Base-by-base conservation (phyloP, 2,797 vertebrate species). In the Manis pentadactyla region DNA sequence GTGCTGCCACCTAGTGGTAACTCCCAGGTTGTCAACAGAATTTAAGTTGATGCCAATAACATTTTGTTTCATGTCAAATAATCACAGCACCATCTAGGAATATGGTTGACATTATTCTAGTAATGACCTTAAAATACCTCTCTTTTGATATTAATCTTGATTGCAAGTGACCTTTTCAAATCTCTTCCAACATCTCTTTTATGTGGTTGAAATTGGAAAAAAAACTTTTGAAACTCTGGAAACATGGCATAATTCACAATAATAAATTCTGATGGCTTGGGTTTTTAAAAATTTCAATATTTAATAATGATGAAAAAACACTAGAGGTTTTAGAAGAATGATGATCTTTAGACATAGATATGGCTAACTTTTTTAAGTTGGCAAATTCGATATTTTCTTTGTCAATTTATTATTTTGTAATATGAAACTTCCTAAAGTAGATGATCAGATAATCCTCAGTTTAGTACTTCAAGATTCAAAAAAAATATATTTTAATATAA, bases 1-100 rank as follows among this genome's bases (percentile, higher is more conserved):
- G 92, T 97, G 95, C 96, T 97, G 97, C 97, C 97, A 97, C 97
- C 97, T 97, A 93, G 95, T 95, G 97, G 97, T 64, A n/a, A 78
- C 73, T 96, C 61, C 17, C 25, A n/a, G 82, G 46, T 23, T 46
- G 9, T 78, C 64, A 18, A 14, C 39, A 46, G 42, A 74, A 81
- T 74, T 95, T 74, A 85, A 73, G 51, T 21, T 49, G 2, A 17
- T 5, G 42, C 39, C 86, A 39, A 7, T 27, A 61, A 42, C 34
- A 34, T 46, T 57, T 63, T 49, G n/a, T 81, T 90, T 84, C 51
- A 27, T 17, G 78, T 85, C 42, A 92, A 82, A 46, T 87, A 81
- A 71, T 61, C 75, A 73, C 27, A 87, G 21, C 18, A 55, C 39
- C 51, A 17, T 93, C 73, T 66, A 92, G 46, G 46, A 93, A 77